Evolutionary conservation across 2,113 vertebrate species (phyloP), one percentile per base, ranked within the genome.

Genomic region (Pterophyllum scalare): DNA sequence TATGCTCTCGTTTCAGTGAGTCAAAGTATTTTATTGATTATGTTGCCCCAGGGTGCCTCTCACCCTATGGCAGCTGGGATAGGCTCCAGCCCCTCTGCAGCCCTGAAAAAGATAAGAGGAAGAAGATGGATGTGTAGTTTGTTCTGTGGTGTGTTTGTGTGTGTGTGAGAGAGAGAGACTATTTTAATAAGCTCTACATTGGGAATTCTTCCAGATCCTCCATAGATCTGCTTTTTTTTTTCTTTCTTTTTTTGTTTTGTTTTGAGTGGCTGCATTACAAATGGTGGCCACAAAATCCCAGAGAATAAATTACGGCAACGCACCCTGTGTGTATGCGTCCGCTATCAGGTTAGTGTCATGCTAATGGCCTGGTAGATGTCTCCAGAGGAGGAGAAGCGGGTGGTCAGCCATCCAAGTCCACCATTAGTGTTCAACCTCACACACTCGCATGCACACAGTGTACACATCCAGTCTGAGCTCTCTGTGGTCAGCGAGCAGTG

Each of bases 321-420:
- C 54, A 65, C 40, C 10, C 22, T 64, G 12, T 60, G 62, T 78
- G 33, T 12, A n/a, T 26, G 43, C 26, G 24, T 61, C 20, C 33
- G 35, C 24, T 17, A 22, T 33, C 31, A 35, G 28, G 38, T 87
- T 79, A 70, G 75, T 56, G 65, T 79, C 77, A 52, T 60, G 52
- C 84, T 89, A 90, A 92, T 91, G 86, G 77, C 78, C 65, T 54
- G 74, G 17, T 52, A 60, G 56, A 86, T 54, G 74, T 85, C 86
- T 83, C 80, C 13, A 75, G 72, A 70, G 72, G 59, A 81, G 74
- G 33, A 43, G 31, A 80, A 77, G 56, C 4, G 3, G 35, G 80
- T 70, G 86, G 79, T 72, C 59, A 75, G 59, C 61, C 81, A n/a
- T 82, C 54, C 26, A 22, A 76, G 26, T 79, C 40, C 38, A n/a